Base-by-base conservation (phyloP, 2,888 invertebrate genomes). In the Pristionchus fissidentatus region DNA sequence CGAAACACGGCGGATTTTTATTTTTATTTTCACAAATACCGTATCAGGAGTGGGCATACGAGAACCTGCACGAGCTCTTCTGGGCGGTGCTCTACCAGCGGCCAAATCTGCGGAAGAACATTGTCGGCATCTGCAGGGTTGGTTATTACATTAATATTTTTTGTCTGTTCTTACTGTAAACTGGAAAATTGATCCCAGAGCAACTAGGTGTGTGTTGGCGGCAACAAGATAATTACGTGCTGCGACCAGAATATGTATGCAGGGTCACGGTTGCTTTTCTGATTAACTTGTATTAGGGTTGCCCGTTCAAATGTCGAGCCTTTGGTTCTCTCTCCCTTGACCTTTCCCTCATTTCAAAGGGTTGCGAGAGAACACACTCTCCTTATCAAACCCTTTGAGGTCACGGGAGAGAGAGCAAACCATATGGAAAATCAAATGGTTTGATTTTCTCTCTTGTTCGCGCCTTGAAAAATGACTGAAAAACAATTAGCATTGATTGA, bases 11-110 rank as follows among this genome's bases (percentile, higher is more conserved):
- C n/a, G n/a, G n/a, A n/a, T n/a, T n/a, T n/a, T n/a, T n/a, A n/a
- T n/a, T n/a, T n/a, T n/a, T n/a, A n/a, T n/a, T n/a, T n/a, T n/a
- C n/a, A n/a, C n/a, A n/a, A n/a, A 46, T 7, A 46, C 55, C 15
- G 15, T 55, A 4, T 78, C 52, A 87, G 86, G 87, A 87, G 29
- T 87, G 87, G 86, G 84, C 83, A 32, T 83, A 86, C 43, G 90
- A 90, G 83, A 87, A 89, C 38, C 86, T 86, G 32, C 86, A 88
- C 83, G 90, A 90, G 80, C 70, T 90, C 38, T 82, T 88, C 8
- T 88, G 86, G 86, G 88, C 88, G 41, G 83, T 90, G 10, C 73
- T 90, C 22, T 86, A 86, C 0, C 89, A 89, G 70, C 75, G 90
- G 46, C 88, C 89, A 19, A 78, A 86, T 43, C 70, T 90, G 83